Base-by-base conservation (phyloP, 2,797 vertebrate species). In the Prunella strophiata region DNA sequence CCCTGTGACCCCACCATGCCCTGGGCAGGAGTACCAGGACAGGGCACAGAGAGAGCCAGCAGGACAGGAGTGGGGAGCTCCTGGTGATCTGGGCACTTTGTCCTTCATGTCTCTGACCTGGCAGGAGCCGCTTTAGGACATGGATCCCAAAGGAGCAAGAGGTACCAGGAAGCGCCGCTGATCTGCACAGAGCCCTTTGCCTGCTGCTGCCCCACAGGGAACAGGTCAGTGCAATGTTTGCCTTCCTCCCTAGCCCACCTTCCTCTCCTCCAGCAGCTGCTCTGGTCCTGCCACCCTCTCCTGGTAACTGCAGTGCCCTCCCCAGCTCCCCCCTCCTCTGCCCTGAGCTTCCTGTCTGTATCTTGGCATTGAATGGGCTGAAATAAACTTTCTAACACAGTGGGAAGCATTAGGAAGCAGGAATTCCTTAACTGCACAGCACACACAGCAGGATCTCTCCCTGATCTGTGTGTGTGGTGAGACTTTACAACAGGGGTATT, bases 251-350 rank as follows among this genome's bases (percentile, higher is more conserved):
- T 29, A 4, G 10, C 45, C n/a, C n/a, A 29, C 26, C 34, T 67
- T 29, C 47, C 65, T 38, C 65, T 50, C 65, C 65, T 50, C 14
- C 65, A 68, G 65, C 34, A 36, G 47, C 34, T 68, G 26, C 47
- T 68, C 47, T 68, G 2, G 3, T 51, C 66, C 66, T 51, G 27
- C 8, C 66, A 68, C 6, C 8, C 63, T 34, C 11, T 50, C 47
- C 34, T 2, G 0, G 3, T 30, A 19, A 47, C 26, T 4, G 0
- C 47, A 38, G 34, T 16, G 34, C 34, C 21, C 36, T 23, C 16
- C 16, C 36, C 36, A 52, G 36, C 0, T 23, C 6, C 15, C 2
- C 20, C 2, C 14, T 51, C 11, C 13, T 30, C 51, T 30, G 12
- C 27, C 50, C 16, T 36, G 19, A 0, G 0, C 43, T n/a, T n/a